phyloP scores from a whole-genome alignment of 2,888 invertebrate genomes.

The Xestia sexstrigata region DNA sequence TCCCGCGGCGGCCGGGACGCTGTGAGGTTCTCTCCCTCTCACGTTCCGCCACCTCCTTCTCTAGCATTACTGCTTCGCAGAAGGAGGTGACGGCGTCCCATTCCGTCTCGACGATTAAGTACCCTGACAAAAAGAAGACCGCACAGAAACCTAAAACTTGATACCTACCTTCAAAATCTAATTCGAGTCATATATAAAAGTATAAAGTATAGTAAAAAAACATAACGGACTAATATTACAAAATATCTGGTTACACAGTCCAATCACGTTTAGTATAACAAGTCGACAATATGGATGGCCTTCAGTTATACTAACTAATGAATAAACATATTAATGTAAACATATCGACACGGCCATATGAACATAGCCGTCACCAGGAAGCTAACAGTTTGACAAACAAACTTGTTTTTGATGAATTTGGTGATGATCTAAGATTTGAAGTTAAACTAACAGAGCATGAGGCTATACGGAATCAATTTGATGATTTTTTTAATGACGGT shows the following conservation, averaged over 20 bases:
- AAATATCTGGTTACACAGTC: conserved; percentile 59
- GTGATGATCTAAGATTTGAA: conserved; percentile 54
- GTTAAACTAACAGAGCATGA: neutral
- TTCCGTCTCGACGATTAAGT: neutral
- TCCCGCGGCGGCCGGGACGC: too few relatives aligned
- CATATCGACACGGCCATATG: conserved; percentile 48
- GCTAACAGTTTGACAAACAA: conserved; percentile 30
- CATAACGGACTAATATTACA: conserved; percentile 34
- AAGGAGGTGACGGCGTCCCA: too few relatives aligned
- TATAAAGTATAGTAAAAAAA: conserved; percentile 38
- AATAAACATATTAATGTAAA: conserved; percentile 64
- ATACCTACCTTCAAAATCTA: conserved; percentile 39
- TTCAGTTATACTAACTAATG: conserved; percentile 63
- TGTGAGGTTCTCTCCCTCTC: too few relatives aligned
- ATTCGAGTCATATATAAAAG: conserved; percentile 22
- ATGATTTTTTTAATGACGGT: neutral
- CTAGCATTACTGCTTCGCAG: too few relatives aligned
- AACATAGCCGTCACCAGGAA: conserved; percentile 55
- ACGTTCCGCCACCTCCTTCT: too few relatives aligned
- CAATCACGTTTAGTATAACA: conserved; percentile 63
- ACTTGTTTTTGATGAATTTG: conserved; percentile 30
- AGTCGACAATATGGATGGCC: conserved; percentile 56
- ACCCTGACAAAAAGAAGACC: conserved; percentile 16
- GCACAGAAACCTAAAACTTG: conserved; percentile 28
- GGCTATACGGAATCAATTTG: neutral